Evolutionary conservation across 2,888 invertebrate genomes (phyloP).

Genomic region (Schrankia costaestrigalis): DNA sequence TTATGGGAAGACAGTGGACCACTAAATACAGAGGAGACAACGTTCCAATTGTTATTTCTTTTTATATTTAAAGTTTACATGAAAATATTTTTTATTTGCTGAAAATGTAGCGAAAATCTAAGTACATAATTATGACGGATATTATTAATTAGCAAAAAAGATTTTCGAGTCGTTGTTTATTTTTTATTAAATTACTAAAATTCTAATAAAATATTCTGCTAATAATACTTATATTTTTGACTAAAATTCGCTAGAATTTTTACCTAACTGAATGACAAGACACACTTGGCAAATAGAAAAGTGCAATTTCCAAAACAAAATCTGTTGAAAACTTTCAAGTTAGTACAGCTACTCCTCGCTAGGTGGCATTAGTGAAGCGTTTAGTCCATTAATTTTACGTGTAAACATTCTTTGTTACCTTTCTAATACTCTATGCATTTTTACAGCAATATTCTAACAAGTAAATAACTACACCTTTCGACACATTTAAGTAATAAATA

Average conservation of each 20-base stretch:
- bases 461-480: background rate
- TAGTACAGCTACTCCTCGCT: slow-evolving; percentile 36
- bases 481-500: slow-evolving; percentile 1
- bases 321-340: slow-evolving; percentile 6
- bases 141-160: too few relatives aligned
- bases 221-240: too few relatives aligned
- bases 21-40: slow-evolving; percentile 11
- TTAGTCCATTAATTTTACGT: slow-evolving; percentile 9
- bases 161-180: slow-evolving; percentile 10
- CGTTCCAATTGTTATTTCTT: too few relatives aligned
- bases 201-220: too few relatives aligned
- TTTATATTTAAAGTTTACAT: too few relatives aligned
- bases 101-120: too few relatives aligned
- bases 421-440: slow-evolving; percentile 22
- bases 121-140: too few relatives aligned
- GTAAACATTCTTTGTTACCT: too few relatives aligned
- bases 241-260: slow-evolving; percentile 21
- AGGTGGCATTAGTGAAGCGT: slow-evolving; percentile 37
- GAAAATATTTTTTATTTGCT: too few relatives aligned
- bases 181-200: slow-evolving; percentile 5
- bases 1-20: slow-evolving; percentile 22
- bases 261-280: slow-evolving; percentile 27
- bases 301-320: slow-evolving; percentile 18
- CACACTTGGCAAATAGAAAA: slow-evolving; percentile 30
- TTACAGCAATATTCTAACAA: slow-evolving; percentile 29